Evolutionary conservation across 2,797 vertebrate species (phyloP), one percentile per base, ranked within the genome.

Genomic region (Rousettus madagascariensis): DNA sequence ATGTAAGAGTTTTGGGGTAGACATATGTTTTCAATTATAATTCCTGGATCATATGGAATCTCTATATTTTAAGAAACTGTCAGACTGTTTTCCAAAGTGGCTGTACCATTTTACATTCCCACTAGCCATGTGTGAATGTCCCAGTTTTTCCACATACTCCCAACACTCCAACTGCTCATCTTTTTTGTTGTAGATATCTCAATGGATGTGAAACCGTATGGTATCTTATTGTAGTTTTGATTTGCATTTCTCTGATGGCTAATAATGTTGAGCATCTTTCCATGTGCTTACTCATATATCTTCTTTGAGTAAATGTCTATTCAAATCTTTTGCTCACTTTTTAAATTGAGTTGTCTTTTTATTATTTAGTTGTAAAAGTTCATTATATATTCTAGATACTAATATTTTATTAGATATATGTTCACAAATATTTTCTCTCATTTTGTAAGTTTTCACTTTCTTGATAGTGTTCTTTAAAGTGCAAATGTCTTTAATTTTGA

Each of bases 11-110:
- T 87, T 84, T 46, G 9, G 12, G 16, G 43, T 38, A 53, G 55
- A 87, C 87, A 80, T 61, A 78, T 65, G 79, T 94, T 95, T 97
- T 85, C 75, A 95, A 38, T 91, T 90, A 53, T 86, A 96, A 96
- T 66, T 92, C 13, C 66, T 94, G 8, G 36, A 36, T 80, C 88
- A 93, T 90, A 75, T 51, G 17, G 26, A 93, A 95, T 83, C 41
- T 86, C 79, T 79, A 59, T 65, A 36, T 77, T 95, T 68, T 71
- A 66, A 90, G 59, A 59, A 88, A 69, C 53, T 84, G 36, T 43
- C 65, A 61, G 75, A 84, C 41, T 71, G 4, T 90, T 94, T 95
- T 96, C 57, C 72, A 82, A 95, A 92, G 86, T 63, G 89, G 38
- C 63, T 85, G 53, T 28, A 59, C 41, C 75, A 84, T 75, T 90